Evolutionary conservation across 2,113 vertebrate genomes (phyloP), one percentile per base, ranked within the genome.

Genomic region (Tonatia bakeri): DNA sequence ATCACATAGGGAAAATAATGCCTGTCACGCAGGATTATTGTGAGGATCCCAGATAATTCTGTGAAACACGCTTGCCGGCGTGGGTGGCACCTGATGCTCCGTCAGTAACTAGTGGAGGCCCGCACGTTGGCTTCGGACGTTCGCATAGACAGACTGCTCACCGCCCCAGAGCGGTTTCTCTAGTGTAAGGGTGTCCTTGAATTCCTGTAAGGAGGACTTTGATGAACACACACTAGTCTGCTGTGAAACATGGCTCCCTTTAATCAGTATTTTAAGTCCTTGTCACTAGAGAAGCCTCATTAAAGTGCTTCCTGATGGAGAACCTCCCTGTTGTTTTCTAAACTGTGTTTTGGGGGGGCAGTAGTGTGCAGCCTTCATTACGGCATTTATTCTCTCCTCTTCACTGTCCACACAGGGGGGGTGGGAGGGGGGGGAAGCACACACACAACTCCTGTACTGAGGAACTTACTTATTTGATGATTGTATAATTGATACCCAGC

Each of bases 381-480:
- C 86, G 47, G 22, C 93, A 80, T 88, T 92, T 87, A 33, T 81
- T 96, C 19, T 72, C 2, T 83, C 24, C 13, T 84, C 83, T 59
- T 92, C 33, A 47, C 82, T 38, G 52, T 73, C 64, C 24, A 38
- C 59, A 84, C 26, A 69, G n/a, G n/a, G 31, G 31, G 52, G 31
- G 36, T 5, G 10, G 22, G 9, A 47, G 22, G 24, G 31, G 8
- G 16, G 8, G 22, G 4, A 40, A 69, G 67, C 28, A 50, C 40
- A 59, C 50, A 59, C 17, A 19, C 38, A 83, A 84, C 65, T 77
- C 45, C 59, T 77, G 1, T 52, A 67, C 43, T 40, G 7, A 96
- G 33, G 73, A 80, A 50, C 79, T 73, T 83, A 70, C 65, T 96
- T 92, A 45, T 83, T 87, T 90, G 87, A 61, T 87, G 52, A 79